phyloP scores from a whole-genome alignment of 2,113 vertebrate genomes.

The Polyodon spathula region DNA sequence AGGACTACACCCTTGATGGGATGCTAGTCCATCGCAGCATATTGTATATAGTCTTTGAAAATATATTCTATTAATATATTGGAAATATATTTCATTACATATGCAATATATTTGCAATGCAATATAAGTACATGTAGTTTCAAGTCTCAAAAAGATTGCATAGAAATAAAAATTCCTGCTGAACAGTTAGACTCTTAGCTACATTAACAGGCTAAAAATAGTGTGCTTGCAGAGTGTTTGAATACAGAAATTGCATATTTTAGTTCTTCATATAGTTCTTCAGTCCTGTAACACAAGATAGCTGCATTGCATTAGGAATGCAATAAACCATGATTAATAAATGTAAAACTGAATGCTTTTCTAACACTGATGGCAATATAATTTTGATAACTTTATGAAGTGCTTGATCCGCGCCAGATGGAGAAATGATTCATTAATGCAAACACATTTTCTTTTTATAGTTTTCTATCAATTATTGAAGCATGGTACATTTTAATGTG shows the following conservation, averaged over 20 bases:
- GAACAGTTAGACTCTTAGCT: too few species aligned
- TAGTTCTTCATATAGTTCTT: constrained; percentile 18
- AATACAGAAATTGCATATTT: constrained; percentile 1
- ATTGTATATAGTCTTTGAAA: too few species aligned
- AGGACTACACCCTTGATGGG: too few species aligned
- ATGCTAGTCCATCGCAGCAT: too few species aligned
- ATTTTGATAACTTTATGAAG: constrained; percentile 21
- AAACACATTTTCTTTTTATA: constrained; percentile 32
- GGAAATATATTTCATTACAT: too few species aligned
- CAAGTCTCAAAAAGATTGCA: too few species aligned
- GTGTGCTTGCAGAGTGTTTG: too few species aligned
- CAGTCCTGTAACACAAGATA: constrained; percentile 19
- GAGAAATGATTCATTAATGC: constrained; percentile 32
- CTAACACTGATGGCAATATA: constrained; percentile 11
- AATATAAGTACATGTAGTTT: too few species aligned
- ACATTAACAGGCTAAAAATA: too few species aligned
- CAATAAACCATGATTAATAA: constrained; percentile 33
- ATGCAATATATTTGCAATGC: too few species aligned
- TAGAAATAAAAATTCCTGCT: too few species aligned
- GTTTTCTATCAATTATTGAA: constrained; percentile 32
- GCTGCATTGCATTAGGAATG: constrained; percentile 23
- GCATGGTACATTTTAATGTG: constrained; percentile 29
- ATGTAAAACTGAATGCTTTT: constrained; percentile 23
- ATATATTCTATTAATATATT: too few species aligned
- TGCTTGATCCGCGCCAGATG: constrained; percentile 25